Evolutionary conservation across 2,888 invertebrate genomes (phyloP).

Genomic region (Dimorphilus gyrociliatus): DNA sequence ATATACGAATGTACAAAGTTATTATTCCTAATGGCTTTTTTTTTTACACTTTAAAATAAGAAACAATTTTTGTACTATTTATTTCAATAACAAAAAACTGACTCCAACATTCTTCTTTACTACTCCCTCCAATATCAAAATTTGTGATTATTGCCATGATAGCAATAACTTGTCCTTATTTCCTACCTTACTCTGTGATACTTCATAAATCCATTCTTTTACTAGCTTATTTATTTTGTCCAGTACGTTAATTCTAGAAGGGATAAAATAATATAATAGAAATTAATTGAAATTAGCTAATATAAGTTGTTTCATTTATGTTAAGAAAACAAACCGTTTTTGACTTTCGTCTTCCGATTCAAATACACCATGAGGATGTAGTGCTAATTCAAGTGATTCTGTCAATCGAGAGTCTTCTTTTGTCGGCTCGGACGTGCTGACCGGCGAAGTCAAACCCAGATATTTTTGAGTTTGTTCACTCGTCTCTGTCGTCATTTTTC

Average conservation of each 20-base stretch:
- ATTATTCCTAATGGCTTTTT: too few species aligned
- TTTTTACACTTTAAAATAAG: too few species aligned
- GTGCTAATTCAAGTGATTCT: slow-evolving; percentile 55
- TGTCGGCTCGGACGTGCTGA: slow-evolving; percentile 69
- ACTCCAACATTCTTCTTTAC: too few species aligned
- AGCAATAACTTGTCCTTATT: too few species aligned
- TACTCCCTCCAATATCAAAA: too few species aligned
- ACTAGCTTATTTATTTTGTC: slow-evolving; percentile 72
- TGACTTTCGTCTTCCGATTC: slow-evolving; percentile 76
- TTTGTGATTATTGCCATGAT: too few species aligned
- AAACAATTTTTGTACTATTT: too few species aligned
- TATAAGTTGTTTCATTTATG: background rate
- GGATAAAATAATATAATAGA: background rate
- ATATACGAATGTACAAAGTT: too few species aligned
- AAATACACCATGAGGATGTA: slow-evolving; percentile 69
- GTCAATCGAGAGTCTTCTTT: slow-evolving; percentile 58
- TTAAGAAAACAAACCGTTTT: slow-evolving; percentile 49
- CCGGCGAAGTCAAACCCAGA: slow-evolving; percentile 78
- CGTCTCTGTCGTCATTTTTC: too few species aligned
- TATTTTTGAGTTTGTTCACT: slow-evolving; percentile 15
- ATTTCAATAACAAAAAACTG: too few species aligned
- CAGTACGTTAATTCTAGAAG: slow-evolving; percentile 43
- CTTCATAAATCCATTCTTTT: slow-evolving; percentile 79
- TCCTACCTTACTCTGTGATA: slow-evolving; percentile 53
- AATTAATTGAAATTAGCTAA: background rate